These are phyloP conservation scores for Myathropa florea DNA, from an alignment of 2,888 invertebrate species.

Conservation along the genomic window DNA sequence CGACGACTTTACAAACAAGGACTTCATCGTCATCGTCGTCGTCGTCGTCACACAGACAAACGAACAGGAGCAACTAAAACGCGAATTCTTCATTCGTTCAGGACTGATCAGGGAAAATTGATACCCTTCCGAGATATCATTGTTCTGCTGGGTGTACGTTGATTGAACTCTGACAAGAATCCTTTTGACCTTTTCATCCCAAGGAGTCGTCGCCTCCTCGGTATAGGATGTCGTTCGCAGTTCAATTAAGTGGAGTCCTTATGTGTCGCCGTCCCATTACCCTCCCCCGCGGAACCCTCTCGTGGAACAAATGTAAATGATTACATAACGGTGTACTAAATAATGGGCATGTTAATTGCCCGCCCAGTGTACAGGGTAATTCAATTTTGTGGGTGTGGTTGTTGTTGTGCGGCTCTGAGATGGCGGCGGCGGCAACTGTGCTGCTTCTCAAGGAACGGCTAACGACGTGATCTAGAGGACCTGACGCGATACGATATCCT, in stretches of 20 bases:
- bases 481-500: not conserved
- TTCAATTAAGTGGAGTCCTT: constrained; percentile 37
- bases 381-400: constrained; percentile 54
- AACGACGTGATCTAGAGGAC: constrained; percentile 20
- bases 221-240: constrained; percentile 41
- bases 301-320: constrained; percentile 15
- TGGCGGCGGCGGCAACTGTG: not conserved
- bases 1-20: no score
- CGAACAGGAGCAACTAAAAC: not conserved
- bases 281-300: not conserved
- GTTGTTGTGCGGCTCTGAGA: not conserved
- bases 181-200: constrained; percentile 26
- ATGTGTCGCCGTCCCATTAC: not conserved
- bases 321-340: constrained; percentile 51
- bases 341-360: constrained; percentile 51
- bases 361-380: constrained; percentile 35
- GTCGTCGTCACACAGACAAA: no score
- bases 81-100: not conserved
- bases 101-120: not conserved
- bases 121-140: constrained; percentile 8
- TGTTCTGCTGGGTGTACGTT: not conserved
- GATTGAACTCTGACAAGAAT: constrained; percentile 26
- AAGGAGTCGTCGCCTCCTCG: not conserved
- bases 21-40: not conserved
- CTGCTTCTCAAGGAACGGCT: constrained; percentile 1